Percentiles rank a stretch among this genome's conserved stretches.
Conservation (phyloP, 2,888 invertebrate species). For the Lasioglossum leucozonium region DNA sequence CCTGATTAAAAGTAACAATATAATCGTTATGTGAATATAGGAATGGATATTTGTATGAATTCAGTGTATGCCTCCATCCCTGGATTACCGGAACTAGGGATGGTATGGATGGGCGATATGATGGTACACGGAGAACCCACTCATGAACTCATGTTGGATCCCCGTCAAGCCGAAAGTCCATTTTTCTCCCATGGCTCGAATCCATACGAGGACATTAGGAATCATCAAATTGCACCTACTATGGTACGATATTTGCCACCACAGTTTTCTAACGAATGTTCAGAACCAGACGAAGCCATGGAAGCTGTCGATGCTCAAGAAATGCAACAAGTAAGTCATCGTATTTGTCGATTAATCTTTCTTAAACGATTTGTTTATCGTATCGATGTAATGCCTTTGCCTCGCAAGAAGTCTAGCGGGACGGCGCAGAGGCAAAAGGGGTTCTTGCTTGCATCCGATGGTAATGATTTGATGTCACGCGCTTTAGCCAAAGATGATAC, state of each 20-base stretch:
- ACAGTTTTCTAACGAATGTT: conserved; percentile 81
- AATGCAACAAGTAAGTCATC: conserved; percentile 78
- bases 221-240: conserved; percentile 82
- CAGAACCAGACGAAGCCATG: conserved; percentile 82
- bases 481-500: too few relatives aligned
- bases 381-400: too few relatives aligned
- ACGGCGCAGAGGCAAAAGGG: too few relatives aligned
- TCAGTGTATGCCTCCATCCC: conserved; percentile 85
- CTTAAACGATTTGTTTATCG: not conserved
- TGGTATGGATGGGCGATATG: conserved; percentile 89
- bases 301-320: conserved; percentile 81
- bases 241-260: conserved; percentile 82
- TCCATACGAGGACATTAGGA: conserved; percentile 82
- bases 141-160: conserved; percentile 83
- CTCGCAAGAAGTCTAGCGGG: too few relatives aligned
- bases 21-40: conserved; percentile 70
- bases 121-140: conserved; percentile 82
- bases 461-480: too few relatives aligned
- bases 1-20: conserved; percentile 56
- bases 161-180: conserved; percentile 81
- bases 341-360: not conserved
- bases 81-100: conserved; percentile 87
- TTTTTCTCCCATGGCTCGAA: conserved; percentile 81
- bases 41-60: conserved; percentile 80
- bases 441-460: too few relatives aligned